Conservation (phyloP, 2,797 vertebrate species). For the Anguilla marmorata region DNA sequence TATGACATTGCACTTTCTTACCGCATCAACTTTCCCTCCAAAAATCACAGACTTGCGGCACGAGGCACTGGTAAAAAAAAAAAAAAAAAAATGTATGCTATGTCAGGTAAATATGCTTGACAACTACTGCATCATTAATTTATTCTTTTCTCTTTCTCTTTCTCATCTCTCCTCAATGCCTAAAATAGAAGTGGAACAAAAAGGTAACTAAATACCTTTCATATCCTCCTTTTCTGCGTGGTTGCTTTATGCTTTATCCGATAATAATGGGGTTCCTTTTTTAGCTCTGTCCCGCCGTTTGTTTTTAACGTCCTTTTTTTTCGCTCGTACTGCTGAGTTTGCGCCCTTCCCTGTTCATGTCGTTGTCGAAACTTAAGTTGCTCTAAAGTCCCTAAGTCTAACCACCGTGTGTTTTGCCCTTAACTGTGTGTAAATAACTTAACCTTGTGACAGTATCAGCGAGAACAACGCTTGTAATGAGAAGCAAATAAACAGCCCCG, state of each 20-base stretch:
- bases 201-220: constrained; percentile 98
- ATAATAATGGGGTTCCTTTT: constrained; percentile 53
- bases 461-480: background rate
- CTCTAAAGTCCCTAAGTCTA: background rate
- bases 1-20: constrained; percentile 20
- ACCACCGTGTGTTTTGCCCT: background rate
- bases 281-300: constrained; percentile 32
- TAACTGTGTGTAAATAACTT: background rate
- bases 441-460: background rate
- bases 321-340: constrained; percentile 38
- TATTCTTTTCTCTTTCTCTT: constrained; percentile 59
- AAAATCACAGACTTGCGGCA: constrained; percentile 18
- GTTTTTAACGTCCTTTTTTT: constrained; percentile 28
- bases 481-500: background rate
- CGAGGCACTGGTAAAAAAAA: background rate
- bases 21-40: constrained; percentile 27
- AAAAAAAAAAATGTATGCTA: background rate
- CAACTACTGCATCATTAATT: constrained; percentile 62
- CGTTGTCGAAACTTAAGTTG: background rate
- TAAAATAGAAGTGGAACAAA: constrained; percentile 99
- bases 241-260: constrained; percentile 31
- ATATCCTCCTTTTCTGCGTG: constrained; percentile 60
- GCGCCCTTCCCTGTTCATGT: background rate
- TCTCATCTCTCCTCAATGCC: constrained; percentile 69
- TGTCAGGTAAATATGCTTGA: constrained; percentile 17